These are phyloP conservation scores for Xiphias gladius DNA, from an alignment of 2,113 vertebrate species.

Conservation along the genomic window DNA sequence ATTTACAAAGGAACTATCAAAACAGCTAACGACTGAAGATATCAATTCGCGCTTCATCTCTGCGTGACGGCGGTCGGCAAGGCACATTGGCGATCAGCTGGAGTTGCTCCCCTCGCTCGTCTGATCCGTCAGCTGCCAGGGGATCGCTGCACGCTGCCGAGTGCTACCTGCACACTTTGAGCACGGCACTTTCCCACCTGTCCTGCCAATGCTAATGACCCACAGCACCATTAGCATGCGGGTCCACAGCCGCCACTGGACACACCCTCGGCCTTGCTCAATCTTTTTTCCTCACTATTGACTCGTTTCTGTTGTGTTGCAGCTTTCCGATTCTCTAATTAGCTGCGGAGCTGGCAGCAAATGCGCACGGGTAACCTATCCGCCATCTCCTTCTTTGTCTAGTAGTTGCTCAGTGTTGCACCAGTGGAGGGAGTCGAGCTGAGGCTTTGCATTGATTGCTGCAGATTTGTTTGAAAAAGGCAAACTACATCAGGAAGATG, in stretches of 20 bases:
- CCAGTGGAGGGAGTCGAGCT: slow-evolving; percentile 25
- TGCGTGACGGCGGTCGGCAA: slow-evolving; percentile 31
- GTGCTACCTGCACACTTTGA: slow-evolving; percentile 55
- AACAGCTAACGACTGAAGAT: slow-evolving; percentile 60
- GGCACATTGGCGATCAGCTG: slow-evolving; percentile 51
- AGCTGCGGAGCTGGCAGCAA: slow-evolving; percentile 24
- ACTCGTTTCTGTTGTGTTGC: slow-evolving; percentile 28
- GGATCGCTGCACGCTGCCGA: not conserved
- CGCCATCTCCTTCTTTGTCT: slow-evolving; percentile 21
- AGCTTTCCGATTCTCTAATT: slow-evolving; percentile 47
- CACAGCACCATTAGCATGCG: slow-evolving; percentile 28
- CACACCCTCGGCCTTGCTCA: not conserved
- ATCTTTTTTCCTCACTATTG: slow-evolving; percentile 27
- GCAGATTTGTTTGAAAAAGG: slow-evolving; percentile 56
- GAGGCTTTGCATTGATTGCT: slow-evolving; percentile 49
- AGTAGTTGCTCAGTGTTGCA: slow-evolving; percentile 21
- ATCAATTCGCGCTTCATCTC: slow-evolving; percentile 65
- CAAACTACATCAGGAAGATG: slow-evolving; percentile 41
- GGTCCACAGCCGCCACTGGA: slow-evolving; percentile 20
- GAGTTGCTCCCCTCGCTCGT: slow-evolving; percentile 35
- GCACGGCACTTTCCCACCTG: slow-evolving; percentile 54
- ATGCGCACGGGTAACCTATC: not conserved
- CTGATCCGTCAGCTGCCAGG: slow-evolving; percentile 59
- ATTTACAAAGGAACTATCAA: slow-evolving; percentile 75
- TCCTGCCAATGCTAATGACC: slow-evolving; percentile 58